phyloP scores from a whole-genome alignment of 37 sponge, comb jelly and placozoan species.

The Bolinopsis microptera region DNA sequence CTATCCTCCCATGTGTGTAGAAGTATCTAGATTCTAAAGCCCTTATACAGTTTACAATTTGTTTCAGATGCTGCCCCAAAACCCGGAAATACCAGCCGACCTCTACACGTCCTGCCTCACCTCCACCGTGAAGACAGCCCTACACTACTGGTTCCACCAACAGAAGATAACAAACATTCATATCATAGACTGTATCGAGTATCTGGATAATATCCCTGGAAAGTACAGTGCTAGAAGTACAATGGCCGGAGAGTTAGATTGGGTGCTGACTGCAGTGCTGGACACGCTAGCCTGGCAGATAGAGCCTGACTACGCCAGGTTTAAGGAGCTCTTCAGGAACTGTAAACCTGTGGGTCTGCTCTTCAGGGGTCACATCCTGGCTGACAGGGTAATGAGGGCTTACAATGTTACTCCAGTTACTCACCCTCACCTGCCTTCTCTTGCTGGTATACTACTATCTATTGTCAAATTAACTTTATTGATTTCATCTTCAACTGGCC shows the following conservation, averaged over 20 bases:
- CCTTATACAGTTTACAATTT: no score
- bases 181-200: conserved; percentile 55
- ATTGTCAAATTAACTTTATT: no score
- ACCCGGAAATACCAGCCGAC: conserved; percentile 93
- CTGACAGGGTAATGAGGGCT: conserved; percentile 87
- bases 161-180: conserved; percentile 42
- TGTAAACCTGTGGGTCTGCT: conserved; percentile 94
- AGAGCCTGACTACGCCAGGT: conserved; percentile 67
- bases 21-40: no score
- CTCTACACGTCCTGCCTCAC: conserved; percentile 95
- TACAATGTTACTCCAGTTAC: conserved; percentile 88
- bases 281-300: conserved; percentile 99
- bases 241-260: conserved; percentile 89
- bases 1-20: no score
- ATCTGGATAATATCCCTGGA: conserved; percentile 58
- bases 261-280: conserved; percentile 98
- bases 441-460: not conserved
- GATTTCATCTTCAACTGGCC: no score
- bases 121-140: conserved; percentile 81
- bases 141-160: conserved; percentile 63
- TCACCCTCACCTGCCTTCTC: conserved; percentile 79
- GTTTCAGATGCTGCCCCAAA: conserved; percentile 89
- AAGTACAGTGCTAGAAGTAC: not conserved
- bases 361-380: conserved; percentile 92
- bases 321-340: conserved; percentile 92